A percentile compares a stretch with the other conserved stretches of the same genome.
These are phyloP conservation scores for Lepus townsendii DNA, from an alignment of 2,797 vertebrate species.

Conservation along the genomic window DNA sequence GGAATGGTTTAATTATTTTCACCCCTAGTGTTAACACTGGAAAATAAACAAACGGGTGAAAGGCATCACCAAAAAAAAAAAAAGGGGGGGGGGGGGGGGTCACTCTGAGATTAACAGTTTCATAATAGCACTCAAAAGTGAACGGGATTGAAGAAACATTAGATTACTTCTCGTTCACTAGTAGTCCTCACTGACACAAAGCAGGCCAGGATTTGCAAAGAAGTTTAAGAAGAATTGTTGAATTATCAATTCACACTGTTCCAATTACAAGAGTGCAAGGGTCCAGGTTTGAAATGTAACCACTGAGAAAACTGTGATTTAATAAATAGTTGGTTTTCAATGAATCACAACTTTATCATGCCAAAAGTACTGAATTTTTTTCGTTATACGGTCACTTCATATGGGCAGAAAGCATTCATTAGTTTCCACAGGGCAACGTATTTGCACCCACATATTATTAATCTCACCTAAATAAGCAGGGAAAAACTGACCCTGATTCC, in stretches of 20 bases:
- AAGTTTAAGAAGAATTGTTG: constrained; percentile 20
- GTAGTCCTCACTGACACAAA: constrained; percentile 39
- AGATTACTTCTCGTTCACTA: constrained; percentile 17
- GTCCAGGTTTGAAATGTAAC: constrained; percentile 71
- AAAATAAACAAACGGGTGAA: constrained; percentile 80
- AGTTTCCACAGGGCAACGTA: constrained; percentile 50
- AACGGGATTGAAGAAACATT: constrained; percentile 31
- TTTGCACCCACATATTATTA: background rate
- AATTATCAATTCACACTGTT: constrained; percentile 47
- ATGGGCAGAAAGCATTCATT: constrained; percentile 52
- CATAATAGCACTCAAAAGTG: constrained; percentile 6
- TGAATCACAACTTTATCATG: background rate
- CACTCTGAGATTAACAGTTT: constrained; percentile 58
- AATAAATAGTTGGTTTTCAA: constrained; percentile 41
- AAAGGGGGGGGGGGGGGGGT: background rate
- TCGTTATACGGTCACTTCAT: background rate
- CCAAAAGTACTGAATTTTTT: constrained; percentile 46
- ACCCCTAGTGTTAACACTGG: constrained; percentile 81
- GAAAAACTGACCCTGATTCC: constrained; percentile 47
- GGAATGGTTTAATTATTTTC: constrained; percentile 83
- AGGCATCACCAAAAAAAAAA: constrained; percentile 4
- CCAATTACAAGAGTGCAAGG: constrained; percentile 31
- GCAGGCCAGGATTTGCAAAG: constrained; percentile 49
- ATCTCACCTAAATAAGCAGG: constrained; percentile 39
- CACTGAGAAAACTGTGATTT: constrained; percentile 55